Evolutionary conservation across 2,797 vertebrate genomes (phyloP), one percentile per base, ranked within the genome.

Genomic region (Sebastes hubbsi): DNA sequence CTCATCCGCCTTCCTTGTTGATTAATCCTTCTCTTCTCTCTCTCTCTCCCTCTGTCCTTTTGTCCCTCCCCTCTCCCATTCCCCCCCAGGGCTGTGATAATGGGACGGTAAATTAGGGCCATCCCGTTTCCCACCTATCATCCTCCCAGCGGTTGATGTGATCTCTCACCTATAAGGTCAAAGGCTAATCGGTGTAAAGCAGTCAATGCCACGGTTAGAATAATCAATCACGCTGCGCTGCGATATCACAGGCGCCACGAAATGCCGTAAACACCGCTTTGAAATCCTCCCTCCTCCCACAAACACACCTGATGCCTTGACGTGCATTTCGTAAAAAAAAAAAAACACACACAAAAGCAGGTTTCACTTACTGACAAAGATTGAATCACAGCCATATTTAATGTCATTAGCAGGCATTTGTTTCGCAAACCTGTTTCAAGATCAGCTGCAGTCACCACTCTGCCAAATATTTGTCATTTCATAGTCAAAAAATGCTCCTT

Each of bases 21-120:
- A 90, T 87, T 87, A 89, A 88, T 85, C 84, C 79, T 75, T 68
- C 27, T 71, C 77, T 46, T 60, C 68, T 70, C 36, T 52, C 20
- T 52, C 20, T 29, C n/a, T 27, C 60, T 76, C 64, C 20, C n/a
- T 63, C 74, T 27, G 30, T 72, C 73, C 30, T n/a, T 61, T 80
- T 78, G 65, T 22, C 75, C 77, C 76, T 32, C 76, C 76, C 58
- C 64, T 75, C 62, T 59, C 76, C 42, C 67, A 54, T 75, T 67
- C 34, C 75, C 90, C 77, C 63, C 52, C 46, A 88, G 86, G 77
- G 60, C 58, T 70, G 80, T 80, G 87, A 92, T 94, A 94, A 94
- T 89, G 87, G 89, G 91, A 87, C 88, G 81, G 92, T 95, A 89
- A 95, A 94, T 94, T 90, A 92, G 80, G 67, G 85, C 81, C 67